Evolutionary conservation across 2,113 vertebrate genomes (phyloP).

Genomic region (Globicephala melas): DNA sequence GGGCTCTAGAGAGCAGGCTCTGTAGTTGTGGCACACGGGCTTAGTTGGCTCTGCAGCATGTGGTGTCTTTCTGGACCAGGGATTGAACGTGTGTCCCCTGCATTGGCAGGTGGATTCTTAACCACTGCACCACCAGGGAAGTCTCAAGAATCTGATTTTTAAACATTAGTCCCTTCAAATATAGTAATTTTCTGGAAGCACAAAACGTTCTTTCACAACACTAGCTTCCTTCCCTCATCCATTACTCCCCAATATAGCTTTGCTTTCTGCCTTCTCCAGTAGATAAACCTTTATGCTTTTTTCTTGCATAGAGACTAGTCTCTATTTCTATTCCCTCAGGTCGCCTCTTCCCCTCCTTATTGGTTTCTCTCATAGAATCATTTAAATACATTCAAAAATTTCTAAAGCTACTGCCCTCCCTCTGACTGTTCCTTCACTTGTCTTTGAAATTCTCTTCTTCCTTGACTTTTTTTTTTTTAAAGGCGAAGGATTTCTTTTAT

Average conservation of each 20-base stretch:
- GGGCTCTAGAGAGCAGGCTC: too few species aligned
- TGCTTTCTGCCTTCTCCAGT: neutral
- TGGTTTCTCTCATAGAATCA: neutral
- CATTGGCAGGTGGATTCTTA: too few species aligned
- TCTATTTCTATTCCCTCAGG: neutral
- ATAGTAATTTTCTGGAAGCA: neutral
- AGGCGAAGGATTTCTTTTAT: too few species aligned
- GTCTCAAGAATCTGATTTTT: neutral
- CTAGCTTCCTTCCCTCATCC: neutral
- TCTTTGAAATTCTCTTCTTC: neutral
- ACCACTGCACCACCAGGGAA: too few species aligned
- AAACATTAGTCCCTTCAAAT: neutral
- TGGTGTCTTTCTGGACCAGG: too few species aligned
- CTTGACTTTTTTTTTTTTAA: neutral
- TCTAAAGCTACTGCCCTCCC: neutral
- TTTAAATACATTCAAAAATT: neutral
- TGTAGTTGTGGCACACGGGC: too few species aligned
- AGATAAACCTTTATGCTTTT: neutral
- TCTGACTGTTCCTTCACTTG: neutral
- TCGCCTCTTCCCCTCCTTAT: neutral
- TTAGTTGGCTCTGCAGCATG: too few species aligned
- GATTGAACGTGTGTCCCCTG: too few species aligned
- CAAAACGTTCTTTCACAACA: neutral
- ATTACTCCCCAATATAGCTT: neutral
- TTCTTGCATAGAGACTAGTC: neutral